phyloP scores from a whole-genome alignment of 1,140 invertebrate species.

The Dreissena rostriformis region DNA sequence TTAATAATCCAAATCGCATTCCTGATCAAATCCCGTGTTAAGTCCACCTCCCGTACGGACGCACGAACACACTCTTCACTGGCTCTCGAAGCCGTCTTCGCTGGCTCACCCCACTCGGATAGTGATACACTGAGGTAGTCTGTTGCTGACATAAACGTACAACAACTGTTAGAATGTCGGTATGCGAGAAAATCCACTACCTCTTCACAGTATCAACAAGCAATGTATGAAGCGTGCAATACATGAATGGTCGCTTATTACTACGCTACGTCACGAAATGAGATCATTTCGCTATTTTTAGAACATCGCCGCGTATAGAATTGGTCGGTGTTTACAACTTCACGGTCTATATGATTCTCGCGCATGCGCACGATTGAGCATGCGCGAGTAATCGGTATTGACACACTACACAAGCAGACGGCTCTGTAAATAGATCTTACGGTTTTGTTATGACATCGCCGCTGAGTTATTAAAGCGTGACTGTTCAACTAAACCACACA shows the following conservation, averaged over 20 bases:
- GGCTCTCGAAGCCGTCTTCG: neutral
- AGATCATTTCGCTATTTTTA: constrained; percentile 46
- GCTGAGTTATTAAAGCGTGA: no score
- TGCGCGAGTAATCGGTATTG: no score
- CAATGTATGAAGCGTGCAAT: constrained; percentile 46
- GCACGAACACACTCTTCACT: constrained; percentile 32
- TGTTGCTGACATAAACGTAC: constrained; percentile 54
- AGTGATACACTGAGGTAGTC: constrained; percentile 1
- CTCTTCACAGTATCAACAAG: constrained; percentile 34
- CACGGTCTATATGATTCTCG: neutral
- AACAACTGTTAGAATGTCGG: constrained; percentile 54
- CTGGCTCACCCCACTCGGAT: constrained; percentile 3
- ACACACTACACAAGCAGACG: no score
- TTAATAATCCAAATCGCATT: constrained; percentile 30
- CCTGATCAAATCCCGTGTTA: constrained; percentile 27
- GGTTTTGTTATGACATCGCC: no score
- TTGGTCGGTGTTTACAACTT: constrained; percentile 39
- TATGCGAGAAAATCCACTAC: constrained; percentile 38
- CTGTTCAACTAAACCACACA: no score
- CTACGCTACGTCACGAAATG: constrained; percentile 53
- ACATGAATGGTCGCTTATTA: constrained; percentile 58
- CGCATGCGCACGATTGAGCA: no score
- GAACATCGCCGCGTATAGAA: no score
- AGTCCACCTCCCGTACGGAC: constrained; percentile 6
- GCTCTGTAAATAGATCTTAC: no score